Conservation (phyloP, 2,888 invertebrate species). For the Serrognathus titanus region DNA sequence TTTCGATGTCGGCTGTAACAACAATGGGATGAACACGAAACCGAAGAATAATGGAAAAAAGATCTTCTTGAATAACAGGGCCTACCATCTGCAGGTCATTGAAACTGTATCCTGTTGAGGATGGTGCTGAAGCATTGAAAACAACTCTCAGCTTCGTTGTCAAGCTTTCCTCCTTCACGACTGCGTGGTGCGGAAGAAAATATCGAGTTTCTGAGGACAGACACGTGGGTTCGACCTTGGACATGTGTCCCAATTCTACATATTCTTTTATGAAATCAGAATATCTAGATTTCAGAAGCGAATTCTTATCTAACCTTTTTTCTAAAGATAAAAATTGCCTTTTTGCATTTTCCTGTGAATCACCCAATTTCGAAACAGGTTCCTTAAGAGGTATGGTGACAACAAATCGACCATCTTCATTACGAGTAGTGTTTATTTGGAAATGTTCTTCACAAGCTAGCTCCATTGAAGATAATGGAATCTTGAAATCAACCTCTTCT, state of each 20-base stretch:
- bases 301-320: conserved; percentile 16
- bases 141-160: conserved; percentile 36
- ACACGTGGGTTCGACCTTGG: too few species aligned
- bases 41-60: conserved; percentile 30
- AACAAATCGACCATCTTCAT: background rate
- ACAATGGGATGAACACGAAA: conserved; percentile 26
- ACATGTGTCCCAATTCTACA: conserved; percentile 11
- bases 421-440: background rate
- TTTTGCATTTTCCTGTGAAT: background rate
- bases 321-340: conserved; percentile 17
- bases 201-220: background rate
- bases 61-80: conserved; percentile 29
- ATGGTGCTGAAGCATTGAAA: conserved; percentile 31
- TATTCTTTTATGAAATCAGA: conserved; percentile 15
- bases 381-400: background rate
- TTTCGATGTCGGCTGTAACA: conserved; percentile 30
- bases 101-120: conserved; percentile 25
- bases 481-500: background rate
- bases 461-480: background rate
- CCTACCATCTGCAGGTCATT: conserved; percentile 33
- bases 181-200: conserved; percentile 35
- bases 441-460: background rate
- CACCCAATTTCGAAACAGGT: background rate
- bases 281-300: conserved; percentile 6
- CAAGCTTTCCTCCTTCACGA: conserved; percentile 25